Conservation (phyloP, 2,797 vertebrate genomes). For the Falco peregrinus region DNA sequence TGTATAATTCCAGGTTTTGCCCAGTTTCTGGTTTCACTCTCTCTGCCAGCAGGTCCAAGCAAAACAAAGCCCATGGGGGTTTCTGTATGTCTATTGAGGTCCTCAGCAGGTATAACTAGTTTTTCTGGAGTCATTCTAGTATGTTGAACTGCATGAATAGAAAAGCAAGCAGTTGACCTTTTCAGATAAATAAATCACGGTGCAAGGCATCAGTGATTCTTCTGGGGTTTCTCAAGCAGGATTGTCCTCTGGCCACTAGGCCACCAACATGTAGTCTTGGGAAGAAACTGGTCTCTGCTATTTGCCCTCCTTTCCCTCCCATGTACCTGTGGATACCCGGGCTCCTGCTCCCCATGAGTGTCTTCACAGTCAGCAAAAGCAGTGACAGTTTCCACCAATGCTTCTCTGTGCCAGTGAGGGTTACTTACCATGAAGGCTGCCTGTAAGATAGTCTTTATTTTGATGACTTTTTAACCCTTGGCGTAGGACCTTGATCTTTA, state of each 20-base stretch:
- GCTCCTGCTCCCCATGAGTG: neutral
- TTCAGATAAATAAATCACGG: neutral
- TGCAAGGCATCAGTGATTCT: neutral
- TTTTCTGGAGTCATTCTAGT: neutral
- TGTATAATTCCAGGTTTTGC: neutral
- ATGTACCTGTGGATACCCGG: neutral
- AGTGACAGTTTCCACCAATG: neutral
- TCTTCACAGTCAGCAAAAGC: neutral
- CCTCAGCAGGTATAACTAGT: slow-evolving; percentile 1
- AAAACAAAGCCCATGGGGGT: neutral
- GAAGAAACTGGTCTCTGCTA: neutral
- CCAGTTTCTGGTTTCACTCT: neutral
- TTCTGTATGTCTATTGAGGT: neutral
- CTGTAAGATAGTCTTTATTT: neutral
- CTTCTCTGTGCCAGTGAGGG: neutral
- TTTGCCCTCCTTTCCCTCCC: neutral
- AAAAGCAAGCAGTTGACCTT: neutral
- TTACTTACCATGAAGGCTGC: neutral
- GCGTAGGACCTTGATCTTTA: neutral
- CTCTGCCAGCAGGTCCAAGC: neutral
- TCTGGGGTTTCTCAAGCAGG: neutral
- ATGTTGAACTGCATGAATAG: neutral
- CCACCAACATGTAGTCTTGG: neutral
- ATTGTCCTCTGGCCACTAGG: neutral
- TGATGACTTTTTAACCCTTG: neutral